phyloP scores from a whole-genome alignment of 2,113 vertebrate genomes.

The Thalassarche chlororhynchos region DNA sequence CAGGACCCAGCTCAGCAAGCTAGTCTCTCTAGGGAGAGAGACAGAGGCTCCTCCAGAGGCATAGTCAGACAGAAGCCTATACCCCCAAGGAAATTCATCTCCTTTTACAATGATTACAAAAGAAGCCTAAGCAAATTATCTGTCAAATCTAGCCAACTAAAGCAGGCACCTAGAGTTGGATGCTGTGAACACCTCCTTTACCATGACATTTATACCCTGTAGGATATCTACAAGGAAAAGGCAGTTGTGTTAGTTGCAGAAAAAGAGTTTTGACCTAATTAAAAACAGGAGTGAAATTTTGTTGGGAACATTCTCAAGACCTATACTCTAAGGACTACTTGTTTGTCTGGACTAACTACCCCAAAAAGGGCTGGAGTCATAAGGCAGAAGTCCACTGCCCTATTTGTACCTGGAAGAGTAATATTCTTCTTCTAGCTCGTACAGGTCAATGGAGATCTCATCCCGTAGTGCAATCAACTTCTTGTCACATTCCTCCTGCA shows the following conservation, averaged over 20 bases:
- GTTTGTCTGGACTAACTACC: not conserved
- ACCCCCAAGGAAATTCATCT: not conserved
- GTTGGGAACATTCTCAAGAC: not conserved
- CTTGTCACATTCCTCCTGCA: constrained; percentile 97
- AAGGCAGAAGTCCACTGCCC: constrained; percentile 58
- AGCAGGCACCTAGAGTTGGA: not conserved
- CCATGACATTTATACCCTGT: not conserved
- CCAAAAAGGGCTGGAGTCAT: not conserved
- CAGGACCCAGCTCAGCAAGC: not conserved
- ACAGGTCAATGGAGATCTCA: constrained; percentile 97
- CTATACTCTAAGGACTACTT: not conserved
- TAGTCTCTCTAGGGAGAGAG: not conserved
- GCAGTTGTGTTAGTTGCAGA: not conserved
- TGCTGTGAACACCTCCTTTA: not conserved
- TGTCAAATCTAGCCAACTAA: not conserved
- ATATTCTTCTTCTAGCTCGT: constrained; percentile 99
- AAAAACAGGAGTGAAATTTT: not conserved
- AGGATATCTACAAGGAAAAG: not conserved
- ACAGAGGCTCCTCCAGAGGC: not conserved
- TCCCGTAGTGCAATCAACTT: constrained; percentile 92
- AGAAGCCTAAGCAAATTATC: not conserved
- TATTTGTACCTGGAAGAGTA: constrained; percentile 99
- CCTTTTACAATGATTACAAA: not conserved
- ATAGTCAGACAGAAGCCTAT: not conserved
- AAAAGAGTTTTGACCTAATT: not conserved